Conservation (phyloP, 2,113 vertebrate genomes). For the Scomber colias region DNA sequence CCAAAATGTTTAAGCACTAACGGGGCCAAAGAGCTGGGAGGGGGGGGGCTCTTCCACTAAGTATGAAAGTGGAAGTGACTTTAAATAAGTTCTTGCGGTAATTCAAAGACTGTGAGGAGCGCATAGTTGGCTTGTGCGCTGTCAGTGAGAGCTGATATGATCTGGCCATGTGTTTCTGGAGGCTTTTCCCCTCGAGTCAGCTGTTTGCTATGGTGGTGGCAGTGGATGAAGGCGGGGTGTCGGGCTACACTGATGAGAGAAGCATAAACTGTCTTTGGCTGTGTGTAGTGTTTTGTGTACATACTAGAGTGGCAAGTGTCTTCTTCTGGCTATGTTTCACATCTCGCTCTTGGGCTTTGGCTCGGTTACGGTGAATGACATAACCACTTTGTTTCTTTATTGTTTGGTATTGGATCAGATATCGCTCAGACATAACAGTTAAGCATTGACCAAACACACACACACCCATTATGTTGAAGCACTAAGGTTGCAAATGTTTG, state of each 20-base stretch:
- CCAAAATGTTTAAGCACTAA: not conserved
- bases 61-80: conserved; percentile 34
- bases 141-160: conserved; percentile 23
- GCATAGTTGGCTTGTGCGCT: not conserved
- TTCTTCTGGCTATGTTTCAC: conserved; percentile 16
- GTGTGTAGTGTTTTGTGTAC: conserved; percentile 8
- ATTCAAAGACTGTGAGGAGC: not conserved
- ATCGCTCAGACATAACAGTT: not conserved
- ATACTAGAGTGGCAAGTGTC: conserved; percentile 4
- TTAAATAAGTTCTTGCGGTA: conserved; percentile 8
- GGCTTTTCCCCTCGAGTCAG: conserved; percentile 46
- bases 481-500: not conserved
- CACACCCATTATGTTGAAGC: not conserved
- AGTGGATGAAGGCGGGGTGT: not conserved
- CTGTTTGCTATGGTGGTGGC: conserved; percentile 15
- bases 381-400: conserved; percentile 15
- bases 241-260: conserved; percentile 9
- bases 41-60: not conserved
- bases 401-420: conserved; percentile 10
- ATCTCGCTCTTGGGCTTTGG: not conserved
- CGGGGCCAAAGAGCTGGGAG: not conserved
- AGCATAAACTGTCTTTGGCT: conserved; percentile 6
- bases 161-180: conserved; percentile 9
- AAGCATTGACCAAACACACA: not conserved
- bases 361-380: conserved; percentile 10